Evolutionary conservation across 2,888 invertebrate genomes (phyloP), one percentile per base, ranked within the genome.

Genomic region (Mythimna albipuncta): DNA sequence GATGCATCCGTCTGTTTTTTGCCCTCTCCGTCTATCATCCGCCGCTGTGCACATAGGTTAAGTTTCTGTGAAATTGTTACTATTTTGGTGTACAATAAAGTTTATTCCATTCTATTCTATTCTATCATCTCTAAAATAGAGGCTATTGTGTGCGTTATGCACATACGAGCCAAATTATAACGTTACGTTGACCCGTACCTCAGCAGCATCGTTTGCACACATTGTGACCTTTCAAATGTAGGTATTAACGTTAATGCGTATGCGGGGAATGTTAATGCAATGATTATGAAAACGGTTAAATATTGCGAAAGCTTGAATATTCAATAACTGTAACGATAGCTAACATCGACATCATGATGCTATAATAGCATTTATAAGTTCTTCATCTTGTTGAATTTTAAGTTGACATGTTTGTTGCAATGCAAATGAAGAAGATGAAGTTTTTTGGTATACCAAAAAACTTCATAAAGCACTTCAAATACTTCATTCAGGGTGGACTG

Each of bases 221-320:
- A 44, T 55, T 62, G 66, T 69, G 59, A 38, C 72, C 54, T 69
- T 72, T 55, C 41, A 70, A 75, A 64, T 52, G 44, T 57, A 64
- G 38, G 58, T 59, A 68, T 65, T 59, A 64, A 71, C 10, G 50
- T 76, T 52, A 80, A 64, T 62, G 38, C n/a, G n/a, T 66, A n/a
- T 74, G 69, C 69, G 64, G 67, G 54, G 70, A 63, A 72, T 67
- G 41, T 67, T 62, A 58, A 67, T 63, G 64, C 69, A 67, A 68
- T 41, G 55, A 61, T 69, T 76, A 71, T 82, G 52, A 79, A 78
- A 55, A 58, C 11, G 57, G 77, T 66, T n/a, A 19, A 58, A 62
- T 72, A 72, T 78, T 76, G 52, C 70, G 57, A 82, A 85, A 76
- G 58, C 10, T 11, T 44, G 26, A 58, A 63, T 57, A 59, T 26